Evolutionary conservation across 2,113 vertebrate species (phyloP), one percentile per base, ranked within the genome.

Genomic region (Copsychus sechellarum): DNA sequence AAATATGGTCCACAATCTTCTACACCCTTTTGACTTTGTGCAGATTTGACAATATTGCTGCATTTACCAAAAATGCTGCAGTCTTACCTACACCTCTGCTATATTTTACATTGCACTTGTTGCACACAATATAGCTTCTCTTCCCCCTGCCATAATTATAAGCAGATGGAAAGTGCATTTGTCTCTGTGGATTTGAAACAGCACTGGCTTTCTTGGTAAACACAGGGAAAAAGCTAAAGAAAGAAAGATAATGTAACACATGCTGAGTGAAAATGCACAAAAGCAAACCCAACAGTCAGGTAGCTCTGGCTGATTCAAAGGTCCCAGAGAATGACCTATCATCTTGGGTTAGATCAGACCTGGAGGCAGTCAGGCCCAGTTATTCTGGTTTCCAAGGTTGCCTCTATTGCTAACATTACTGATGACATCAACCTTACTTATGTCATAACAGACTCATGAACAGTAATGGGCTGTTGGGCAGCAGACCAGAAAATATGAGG

Each of bases 171-270:
- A 93, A 70, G 22, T 51, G 43, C n/a, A 54, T 90, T 90, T 90
- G 50, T 66, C 61, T 95, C 62, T 40, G 24, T 34, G 77, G 82
- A 80, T 95, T 93, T 80, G 50, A 88, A 92, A 88, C n/a, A 87
- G 69, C 40, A 54, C 11, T 93, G 61, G 36, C 81, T 90, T 64
- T 80, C 79, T 90, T 80, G 34, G 50, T 92, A 79, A 80, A 65
- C 1, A 8, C 28, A 70, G 47, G 65, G 45, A 13, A 94, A 87
- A 90, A 71, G 26, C 50, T 82, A 26, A 94, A 96, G 54, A 19
- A 73, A 91, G 83, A 69, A 83, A 91, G 47, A 53, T 40, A 78
- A 23, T 60, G 33, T 19, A 81, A 60, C 43, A 79, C 62, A 48
- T 7, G 31, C 36, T 82, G 65, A 94, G 43, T 82, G 62, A 85